Base-by-base conservation (phyloP, 2,113 vertebrate genomes). In the Odontophorus gujanensis region DNA sequence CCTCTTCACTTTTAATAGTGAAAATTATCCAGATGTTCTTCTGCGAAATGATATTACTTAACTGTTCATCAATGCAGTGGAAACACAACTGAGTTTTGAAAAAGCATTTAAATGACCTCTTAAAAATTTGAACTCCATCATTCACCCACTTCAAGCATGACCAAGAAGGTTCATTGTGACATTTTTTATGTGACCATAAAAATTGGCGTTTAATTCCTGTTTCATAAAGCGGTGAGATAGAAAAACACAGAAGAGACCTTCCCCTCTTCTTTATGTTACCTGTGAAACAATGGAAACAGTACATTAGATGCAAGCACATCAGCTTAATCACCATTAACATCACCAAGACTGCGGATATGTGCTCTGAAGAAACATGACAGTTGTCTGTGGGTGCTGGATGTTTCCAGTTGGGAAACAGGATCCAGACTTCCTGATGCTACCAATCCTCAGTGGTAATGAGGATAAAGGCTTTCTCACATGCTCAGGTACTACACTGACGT, bases 231-330 rank as follows among this genome's bases (percentile, higher is more conserved):
- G 85, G 74, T 71, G 91, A 73, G 61, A 85, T 7, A 75, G 16
- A 66, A 68, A 63, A 76, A 42, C 42, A 87, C 58, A 87, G 42
- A 85, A 55, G 51, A 85, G 22, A 42, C 15, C 24, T 78, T 90
- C 67, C n/a, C 18, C 20, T 94, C 67, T 68, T 94, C 91, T 74
- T 92, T 67, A 19, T 9, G 36, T 21, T 30, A 61, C 76, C 96
- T 97, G 89, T 88, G 81, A 91, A 95, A 83, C 47, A 12, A 88
- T 65, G 38, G 77, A 82, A 92, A 82, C 8, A 87, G 71, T 87
- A 9, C 38, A 81, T 96, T 57, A 96, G 43, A 47, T 57, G 4
- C 43, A 40, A 4, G 16, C 25, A 32, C 34, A 50, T 36, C 68
- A 51, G 25, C 22, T 45, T 74, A 20, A 51, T 13, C 15, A 19